These are phyloP conservation scores for Forbesichthys agassizii DNA, from an alignment of 2,113 vertebrate species.

Conservation along the genomic window DNA sequence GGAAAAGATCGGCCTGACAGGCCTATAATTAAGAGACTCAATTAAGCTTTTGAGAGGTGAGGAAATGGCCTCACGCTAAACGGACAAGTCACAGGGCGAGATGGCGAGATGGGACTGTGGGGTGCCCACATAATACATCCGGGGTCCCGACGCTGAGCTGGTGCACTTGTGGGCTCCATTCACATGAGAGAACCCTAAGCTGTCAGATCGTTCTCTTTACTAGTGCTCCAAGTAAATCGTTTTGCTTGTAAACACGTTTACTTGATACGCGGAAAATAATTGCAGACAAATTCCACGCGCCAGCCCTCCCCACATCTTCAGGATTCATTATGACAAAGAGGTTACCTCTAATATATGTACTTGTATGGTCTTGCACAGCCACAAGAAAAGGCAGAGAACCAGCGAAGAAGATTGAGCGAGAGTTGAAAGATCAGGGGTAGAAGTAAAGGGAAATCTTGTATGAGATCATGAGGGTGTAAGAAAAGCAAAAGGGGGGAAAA, in stretches of 20 bases:
- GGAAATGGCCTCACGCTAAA: constrained; percentile 52
- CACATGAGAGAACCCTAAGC: too few relatives aligned
- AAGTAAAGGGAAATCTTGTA: constrained; percentile 1
- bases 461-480: constrained; percentile 1
- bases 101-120: constrained; percentile 21
- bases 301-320: constrained; percentile 27
- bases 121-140: constrained; percentile 35
- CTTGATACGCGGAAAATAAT: not conserved
- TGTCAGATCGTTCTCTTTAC: too few relatives aligned
- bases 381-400: constrained; percentile 22
- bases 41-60: constrained; percentile 77
- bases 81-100: constrained; percentile 29
- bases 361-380: constrained; percentile 65
- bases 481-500: not conserved
- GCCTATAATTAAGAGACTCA: constrained; percentile 80
- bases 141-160: too few relatives aligned
- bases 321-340: constrained; percentile 30
- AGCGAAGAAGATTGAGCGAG: constrained; percentile 13
- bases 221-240: too few relatives aligned
- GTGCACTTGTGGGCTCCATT: too few relatives aligned
- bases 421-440: constrained; percentile 1
- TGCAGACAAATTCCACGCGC: not conserved
- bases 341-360: constrained; percentile 45
- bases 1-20: constrained; percentile 71
- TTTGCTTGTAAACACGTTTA: not conserved